These are phyloP conservation scores for Zeus faber DNA, from an alignment of 2,113 vertebrate species.

Conservation along the genomic window DNA sequence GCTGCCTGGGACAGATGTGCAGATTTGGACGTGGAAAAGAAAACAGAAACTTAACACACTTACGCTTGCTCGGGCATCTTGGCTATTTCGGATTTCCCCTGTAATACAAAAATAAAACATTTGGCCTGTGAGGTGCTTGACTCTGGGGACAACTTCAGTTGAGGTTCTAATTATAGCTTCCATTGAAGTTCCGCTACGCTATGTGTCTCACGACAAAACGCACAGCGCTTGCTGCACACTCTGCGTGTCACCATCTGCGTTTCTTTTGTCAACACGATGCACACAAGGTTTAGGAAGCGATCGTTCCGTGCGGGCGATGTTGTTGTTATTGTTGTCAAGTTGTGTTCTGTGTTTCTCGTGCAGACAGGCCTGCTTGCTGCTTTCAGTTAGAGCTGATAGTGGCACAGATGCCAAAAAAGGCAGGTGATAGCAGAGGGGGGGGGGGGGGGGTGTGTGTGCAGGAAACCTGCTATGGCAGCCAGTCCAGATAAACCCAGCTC, in stretches of 20 bases:
- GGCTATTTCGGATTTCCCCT: slow-evolving; percentile 51
- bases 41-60: slow-evolving; percentile 54
- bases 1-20: slow-evolving; percentile 3
- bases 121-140: slow-evolving; percentile 41
- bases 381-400: slow-evolving; percentile 29
- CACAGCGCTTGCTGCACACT: too few relatives aligned
- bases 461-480: background rate
- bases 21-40: slow-evolving; percentile 32
- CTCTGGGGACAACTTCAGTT: slow-evolving; percentile 25
- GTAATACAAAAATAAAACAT: slow-evolving; percentile 69
- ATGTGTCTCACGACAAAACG: slow-evolving; percentile 17
- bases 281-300: too few relatives aligned
- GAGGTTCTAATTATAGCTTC: slow-evolving; percentile 32
- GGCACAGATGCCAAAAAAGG: slow-evolving; percentile 21
- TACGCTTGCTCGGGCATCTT: slow-evolving; percentile 75
- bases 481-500: background rate
- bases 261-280: too few relatives aligned
- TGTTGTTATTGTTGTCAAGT: too few relatives aligned
- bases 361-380: too few relatives aligned
- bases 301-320: too few relatives aligned
- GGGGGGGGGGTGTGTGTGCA: background rate
- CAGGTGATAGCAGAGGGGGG: slow-evolving; percentile 32
- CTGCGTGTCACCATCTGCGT: too few relatives aligned
- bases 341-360: too few relatives aligned
- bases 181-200: slow-evolving; percentile 25